Base-by-base conservation (phyloP, 2,888 invertebrate genomes). In the Mesochorus sp. region DNA sequence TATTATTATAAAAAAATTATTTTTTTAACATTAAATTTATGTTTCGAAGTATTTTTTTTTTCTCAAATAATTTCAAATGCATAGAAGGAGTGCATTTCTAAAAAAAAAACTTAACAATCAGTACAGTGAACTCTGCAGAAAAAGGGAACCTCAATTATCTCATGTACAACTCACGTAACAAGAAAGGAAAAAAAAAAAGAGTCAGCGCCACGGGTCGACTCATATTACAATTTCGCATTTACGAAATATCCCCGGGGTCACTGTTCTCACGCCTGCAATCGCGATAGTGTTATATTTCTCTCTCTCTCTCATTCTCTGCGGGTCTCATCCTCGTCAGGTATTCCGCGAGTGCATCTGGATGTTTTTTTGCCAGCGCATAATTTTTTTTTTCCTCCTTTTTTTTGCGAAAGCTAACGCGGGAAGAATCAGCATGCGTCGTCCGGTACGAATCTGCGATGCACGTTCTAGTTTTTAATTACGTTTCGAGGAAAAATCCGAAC, bases 381-480 rank as follows among this genome's bases (percentile, higher is more conserved):
- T 57, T 61, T 71, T 73, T 78, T 80, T 76, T 66, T 51, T 47
- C 24, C 39, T n/a, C 10, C 66, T 47, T 55, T 73, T 77, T 77
- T 74, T 78, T 78, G 59, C 74, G 78, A 59, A 70, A 78, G 64
- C 31, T 37, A 44, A 21, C 24, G 26, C 37, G 17, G 28, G 42
- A 51, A 21, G 10, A 34, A 64, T 21, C 42, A 53, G 51, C 57
- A 62, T 71, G 66, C 70, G 81, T 26, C 62, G 47, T 68, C 26
- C 51, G 34, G 49, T 59, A 39, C 59, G 61, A n/a, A n/a, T 51
- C 37, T 72, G 59, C 77, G 76, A 79, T 51, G 74, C 76, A 67
- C 67, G 82, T 84, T 80, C 80, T 80, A 83, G 83, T 84, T 86
- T 86, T 85, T 85, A 86, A 87, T 87, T 85, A 80, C 82, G 77